Percentiles rank a stretch among this genome's conserved stretches.
Evolutionary conservation across 2,888 invertebrate genomes (phyloP).

Genomic region (Drosophila lutescens): DNA sequence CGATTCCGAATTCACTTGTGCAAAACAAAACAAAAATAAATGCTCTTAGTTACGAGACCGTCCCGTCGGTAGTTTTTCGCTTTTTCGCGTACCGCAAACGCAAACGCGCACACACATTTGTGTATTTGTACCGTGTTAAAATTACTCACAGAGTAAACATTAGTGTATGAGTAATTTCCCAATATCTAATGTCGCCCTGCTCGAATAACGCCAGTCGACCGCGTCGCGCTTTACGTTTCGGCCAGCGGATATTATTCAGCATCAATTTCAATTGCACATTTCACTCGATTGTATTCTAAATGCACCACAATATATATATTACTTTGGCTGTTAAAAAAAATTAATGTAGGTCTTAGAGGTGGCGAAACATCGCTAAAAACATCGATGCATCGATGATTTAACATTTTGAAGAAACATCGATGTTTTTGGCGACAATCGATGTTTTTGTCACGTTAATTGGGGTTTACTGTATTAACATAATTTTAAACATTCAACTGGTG

Average conservation of each 20-base stretch:
- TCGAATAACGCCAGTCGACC: background rate
- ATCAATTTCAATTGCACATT: background rate
- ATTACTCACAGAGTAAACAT: constrained; percentile 34
- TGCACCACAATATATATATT: constrained; percentile 10
- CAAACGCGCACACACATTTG: constrained; percentile 16
- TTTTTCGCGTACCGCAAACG: constrained; percentile 12
- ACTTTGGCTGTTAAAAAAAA: constrained; percentile 13
- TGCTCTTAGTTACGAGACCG: background rate
- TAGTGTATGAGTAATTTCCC: constrained; percentile 20
- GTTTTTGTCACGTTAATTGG: too few relatives aligned
- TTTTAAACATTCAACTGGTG: too few relatives aligned
- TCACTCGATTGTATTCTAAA: background rate
- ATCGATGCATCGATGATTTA: too few relatives aligned
- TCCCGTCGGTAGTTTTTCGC: background rate
- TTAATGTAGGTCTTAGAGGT: constrained; percentile 14
- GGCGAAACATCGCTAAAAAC: too few relatives aligned
- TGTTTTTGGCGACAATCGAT: too few relatives aligned
- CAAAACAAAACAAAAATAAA: background rate
- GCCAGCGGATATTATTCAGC: background rate
- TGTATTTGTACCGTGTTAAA: constrained; percentile 12
- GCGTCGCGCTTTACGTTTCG: constrained; percentile 4
- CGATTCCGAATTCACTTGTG: background rate
- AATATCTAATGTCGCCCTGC: constrained; percentile 12
- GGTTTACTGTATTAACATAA: too few relatives aligned
- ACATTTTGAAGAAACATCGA: too few relatives aligned